Conservation (phyloP, 2,797 vertebrate species). For the Xenopus petersii region DNA sequence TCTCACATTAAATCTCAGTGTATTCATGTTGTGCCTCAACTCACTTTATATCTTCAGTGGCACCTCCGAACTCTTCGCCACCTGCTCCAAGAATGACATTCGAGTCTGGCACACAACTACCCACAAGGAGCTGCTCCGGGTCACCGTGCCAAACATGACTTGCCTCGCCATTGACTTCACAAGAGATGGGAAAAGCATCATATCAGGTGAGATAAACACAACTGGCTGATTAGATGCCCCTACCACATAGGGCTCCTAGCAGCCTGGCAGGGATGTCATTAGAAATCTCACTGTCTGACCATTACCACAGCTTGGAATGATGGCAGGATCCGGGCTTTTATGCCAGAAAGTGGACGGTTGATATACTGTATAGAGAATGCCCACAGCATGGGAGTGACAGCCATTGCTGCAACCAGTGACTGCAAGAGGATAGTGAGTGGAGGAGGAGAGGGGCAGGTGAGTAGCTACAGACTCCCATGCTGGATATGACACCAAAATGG, state of each 20-base stretch:
- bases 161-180: slow-evolving; percentile 80
- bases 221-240: too few relatives aligned
- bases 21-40: not conserved
- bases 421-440: slow-evolving; percentile 80
- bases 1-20: too few relatives aligned
- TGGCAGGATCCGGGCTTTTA: slow-evolving; percentile 79
- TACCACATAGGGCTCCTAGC: too few relatives aligned
- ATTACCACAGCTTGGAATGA: slow-evolving; percentile 78
- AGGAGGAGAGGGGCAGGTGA: slow-evolving; percentile 84
- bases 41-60: slow-evolving; percentile 61
- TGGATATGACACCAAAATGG: too few relatives aligned
- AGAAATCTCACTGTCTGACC: not conserved
- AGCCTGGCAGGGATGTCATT: too few relatives aligned
- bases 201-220: slow-evolving; percentile 71
- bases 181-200: slow-evolving; percentile 78
- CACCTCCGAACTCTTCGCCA: slow-evolving; percentile 80
- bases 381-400: slow-evolving; percentile 77
- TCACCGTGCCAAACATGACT: slow-evolving; percentile 77
- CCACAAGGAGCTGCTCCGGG: slow-evolving; percentile 78
- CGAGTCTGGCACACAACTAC: slow-evolving; percentile 78
- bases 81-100: slow-evolving; percentile 82
- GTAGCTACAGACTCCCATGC: too few relatives aligned
- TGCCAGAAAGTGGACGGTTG: slow-evolving; percentile 73
- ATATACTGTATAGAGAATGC: slow-evolving; percentile 72
- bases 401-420: slow-evolving; percentile 74